Conservation (phyloP, 2,113 vertebrate species). For the Glaucidium brasilianum region DNA sequence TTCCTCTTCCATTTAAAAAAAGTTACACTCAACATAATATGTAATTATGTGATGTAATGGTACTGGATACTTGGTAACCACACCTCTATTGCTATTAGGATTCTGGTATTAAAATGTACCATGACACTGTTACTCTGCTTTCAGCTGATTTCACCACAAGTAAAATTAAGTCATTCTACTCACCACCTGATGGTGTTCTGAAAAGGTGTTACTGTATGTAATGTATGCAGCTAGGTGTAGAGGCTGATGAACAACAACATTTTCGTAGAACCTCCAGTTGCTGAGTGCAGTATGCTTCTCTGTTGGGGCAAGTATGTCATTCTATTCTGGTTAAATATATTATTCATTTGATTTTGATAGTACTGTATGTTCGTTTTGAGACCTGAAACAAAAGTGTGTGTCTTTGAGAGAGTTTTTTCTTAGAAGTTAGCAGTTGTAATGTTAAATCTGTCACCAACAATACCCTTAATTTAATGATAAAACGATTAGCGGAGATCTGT, state of each 20-base stretch:
- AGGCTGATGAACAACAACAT: neutral
- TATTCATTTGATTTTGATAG: neutral
- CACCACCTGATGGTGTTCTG: neutral
- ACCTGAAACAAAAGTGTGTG: neutral
- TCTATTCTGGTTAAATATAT: neutral
- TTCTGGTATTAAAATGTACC: neutral
- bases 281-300: neutral
- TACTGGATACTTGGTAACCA: neutral
- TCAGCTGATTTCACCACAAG: neutral
- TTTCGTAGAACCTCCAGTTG: neutral
- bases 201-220: neutral
- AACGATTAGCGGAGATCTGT: neutral
- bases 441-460: neutral
- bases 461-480: neutral
- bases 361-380: neutral
- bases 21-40: fast-evolving
- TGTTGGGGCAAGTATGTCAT: neutral
- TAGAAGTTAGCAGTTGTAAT: neutral
- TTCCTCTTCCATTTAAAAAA: neutral
- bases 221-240: neutral
- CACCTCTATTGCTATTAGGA: neutral
- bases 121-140: neutral
- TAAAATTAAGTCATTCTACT: neutral
- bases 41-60: neutral
- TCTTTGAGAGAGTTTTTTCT: neutral